Conservation (phyloP, 2,113 vertebrate species). For the Malurus elegans region DNA sequence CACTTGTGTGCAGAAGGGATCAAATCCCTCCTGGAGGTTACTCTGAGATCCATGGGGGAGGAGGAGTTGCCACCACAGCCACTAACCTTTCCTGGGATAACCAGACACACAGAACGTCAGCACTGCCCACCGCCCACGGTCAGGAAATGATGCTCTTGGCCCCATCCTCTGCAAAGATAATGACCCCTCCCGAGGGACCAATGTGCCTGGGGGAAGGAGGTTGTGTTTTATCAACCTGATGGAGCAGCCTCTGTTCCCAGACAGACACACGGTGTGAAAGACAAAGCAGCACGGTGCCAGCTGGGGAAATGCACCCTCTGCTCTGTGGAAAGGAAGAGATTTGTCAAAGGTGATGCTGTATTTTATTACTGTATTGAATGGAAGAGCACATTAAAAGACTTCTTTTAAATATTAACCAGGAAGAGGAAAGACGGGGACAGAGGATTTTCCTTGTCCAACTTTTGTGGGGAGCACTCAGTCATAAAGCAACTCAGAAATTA, state of each 20-base stretch:
- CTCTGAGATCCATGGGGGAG: neutral
- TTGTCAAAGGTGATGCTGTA: slow-evolving; percentile 12
- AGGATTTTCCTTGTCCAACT: neutral
- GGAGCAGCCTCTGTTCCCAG: neutral
- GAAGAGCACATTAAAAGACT: slow-evolving; percentile 1
- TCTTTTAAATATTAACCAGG: slow-evolving; percentile 25
- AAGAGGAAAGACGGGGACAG: neutral
- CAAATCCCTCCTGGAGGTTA: neutral
- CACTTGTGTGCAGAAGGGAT: neutral
- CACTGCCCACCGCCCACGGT: neutral
- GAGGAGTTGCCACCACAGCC: neutral
- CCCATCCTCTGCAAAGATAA: neutral
- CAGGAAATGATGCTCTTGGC: neutral
- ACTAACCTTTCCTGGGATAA: neutral
- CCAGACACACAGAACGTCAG: neutral
- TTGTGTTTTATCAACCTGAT: slow-evolving; percentile 1
- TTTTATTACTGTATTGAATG: slow-evolving; percentile 37
- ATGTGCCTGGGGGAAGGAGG: neutral
- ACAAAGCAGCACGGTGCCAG: neutral
- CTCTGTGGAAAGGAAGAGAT: slow-evolving; percentile 26
- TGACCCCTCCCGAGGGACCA: neutral
- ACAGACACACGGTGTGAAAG: neutral
- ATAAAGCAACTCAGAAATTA: slow-evolving; percentile 22
- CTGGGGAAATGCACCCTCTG: neutral
- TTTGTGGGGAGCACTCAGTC: neutral